Base-by-base conservation (phyloP, 2,888 invertebrate species). In the Bombyx huttoni region DNA sequence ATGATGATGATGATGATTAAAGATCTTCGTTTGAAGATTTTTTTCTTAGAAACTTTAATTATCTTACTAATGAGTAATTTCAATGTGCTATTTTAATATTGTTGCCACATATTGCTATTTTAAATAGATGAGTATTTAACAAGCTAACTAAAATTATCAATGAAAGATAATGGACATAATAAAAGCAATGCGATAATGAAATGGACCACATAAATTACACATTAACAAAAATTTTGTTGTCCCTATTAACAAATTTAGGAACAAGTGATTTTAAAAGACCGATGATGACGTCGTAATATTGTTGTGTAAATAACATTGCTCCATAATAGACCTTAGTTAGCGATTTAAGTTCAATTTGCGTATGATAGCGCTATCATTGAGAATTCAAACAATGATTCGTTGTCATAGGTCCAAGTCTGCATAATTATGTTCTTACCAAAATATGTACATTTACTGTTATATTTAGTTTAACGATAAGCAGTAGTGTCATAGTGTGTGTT, bases 311-410 rank as follows among this genome's bases (percentile, higher is more conserved):
- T 58, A 59, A 64, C 58, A 60, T 57, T 63, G 62, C 55, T 62
- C 56, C 56, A 40, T 40, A 40, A 40, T 47, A 53, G 53, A 58
- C 52, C 67, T 61, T 63, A 76, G 78, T 80, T 82, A 82, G 78
- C 83, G 73, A 84, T 81, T 80, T 78, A 69, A 72, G 68, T 73
- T 72, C 76, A 83, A 85, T 85, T 86, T 85, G 82, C 83, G 77
- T 84, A 73, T 51, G 84, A 86, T 86, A 84, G 62, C 59, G 56
- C 61, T 81, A 84, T 85, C 84, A 61, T 56, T 56, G 73, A 73
- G 77, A 81, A 81, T 63, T 73, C 53, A 62, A 68, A 65, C 67
- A 61, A 63, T 63, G 58, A 58, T 57, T 58, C 75, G 69, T 85
- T 84, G 81, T 65, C 73, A 61, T 76, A 81, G 81, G 80, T 64